These are phyloP conservation scores for Drosophila lacicola DNA, from an alignment of 2,888 invertebrate species.

Conservation along the genomic window DNA sequence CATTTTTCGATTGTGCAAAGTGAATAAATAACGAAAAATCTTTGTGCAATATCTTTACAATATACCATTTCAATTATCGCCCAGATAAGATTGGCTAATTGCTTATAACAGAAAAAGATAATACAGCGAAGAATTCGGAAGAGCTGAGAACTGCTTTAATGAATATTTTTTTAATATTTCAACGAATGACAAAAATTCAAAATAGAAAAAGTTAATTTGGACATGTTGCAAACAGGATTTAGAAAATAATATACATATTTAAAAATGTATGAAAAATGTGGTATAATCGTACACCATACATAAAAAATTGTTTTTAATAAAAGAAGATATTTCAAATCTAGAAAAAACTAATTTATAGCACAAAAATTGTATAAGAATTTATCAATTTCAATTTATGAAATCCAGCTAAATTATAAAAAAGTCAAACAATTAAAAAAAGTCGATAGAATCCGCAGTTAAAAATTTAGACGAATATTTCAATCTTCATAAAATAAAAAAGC, in stretches of 20 bases:
- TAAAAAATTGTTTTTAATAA: neutral
- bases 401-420: neutral
- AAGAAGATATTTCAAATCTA: neutral
- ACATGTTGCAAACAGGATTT: too few species aligned
- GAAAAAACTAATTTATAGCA: neutral
- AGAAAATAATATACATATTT: too few species aligned
- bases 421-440: neutral
- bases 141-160: neutral
- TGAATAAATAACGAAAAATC: slow-evolving; percentile 19
- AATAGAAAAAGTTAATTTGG: too few species aligned
- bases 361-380: neutral
- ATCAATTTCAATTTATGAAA: neutral
- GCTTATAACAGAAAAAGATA: slow-evolving; percentile 17
- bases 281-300: too few species aligned
- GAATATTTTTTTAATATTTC: neutral
- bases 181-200: too few species aligned
- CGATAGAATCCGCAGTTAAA: neutral
- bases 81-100: slow-evolving; percentile 26
- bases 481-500: too few species aligned
- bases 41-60: slow-evolving; percentile 18
- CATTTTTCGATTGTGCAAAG: slow-evolving; percentile 19
- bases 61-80: slow-evolving; percentile 28
- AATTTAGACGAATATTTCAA: neutral
- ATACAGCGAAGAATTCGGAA: neutral
- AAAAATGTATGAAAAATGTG: too few species aligned